phyloP scores from a whole-genome alignment of 2,113 vertebrate genomes.

The Dromas ardeola region DNA sequence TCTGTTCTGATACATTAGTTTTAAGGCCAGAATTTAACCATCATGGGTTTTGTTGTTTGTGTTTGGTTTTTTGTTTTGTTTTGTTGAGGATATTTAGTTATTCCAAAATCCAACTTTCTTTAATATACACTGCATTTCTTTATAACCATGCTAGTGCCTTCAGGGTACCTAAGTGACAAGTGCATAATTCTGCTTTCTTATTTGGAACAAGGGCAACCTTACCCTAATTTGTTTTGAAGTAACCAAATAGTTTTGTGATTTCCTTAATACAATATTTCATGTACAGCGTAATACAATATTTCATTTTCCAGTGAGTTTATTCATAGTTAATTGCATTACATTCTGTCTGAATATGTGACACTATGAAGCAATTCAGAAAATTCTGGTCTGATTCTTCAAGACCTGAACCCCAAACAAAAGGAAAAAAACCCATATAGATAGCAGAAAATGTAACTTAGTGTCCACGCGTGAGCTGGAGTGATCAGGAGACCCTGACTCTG shows the following conservation, averaged over 20 bases:
- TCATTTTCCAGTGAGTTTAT: neutral
- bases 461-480: neutral
- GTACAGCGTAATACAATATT: neutral
- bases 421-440: fast-evolving
- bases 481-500: neutral
- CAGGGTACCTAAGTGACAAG: neutral
- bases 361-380: neutral
- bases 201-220: neutral
- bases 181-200: neutral
- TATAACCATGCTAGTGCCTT: neutral
- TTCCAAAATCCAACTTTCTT: neutral
- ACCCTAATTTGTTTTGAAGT: neutral
- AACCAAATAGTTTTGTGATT: neutral
- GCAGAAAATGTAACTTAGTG: neutral
- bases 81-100: fast-evolving
- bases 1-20: neutral
- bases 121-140: neutral
- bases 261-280: neutral
- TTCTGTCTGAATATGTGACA: neutral
- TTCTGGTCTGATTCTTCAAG: neutral
- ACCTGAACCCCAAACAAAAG: neutral
- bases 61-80: neutral
- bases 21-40: neutral
- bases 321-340: neutral
- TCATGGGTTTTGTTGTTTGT: neutral